These are phyloP conservation scores for Megaleporinus macrocephalus DNA, from an alignment of 2,113 vertebrate species.

Conservation along the genomic window DNA sequence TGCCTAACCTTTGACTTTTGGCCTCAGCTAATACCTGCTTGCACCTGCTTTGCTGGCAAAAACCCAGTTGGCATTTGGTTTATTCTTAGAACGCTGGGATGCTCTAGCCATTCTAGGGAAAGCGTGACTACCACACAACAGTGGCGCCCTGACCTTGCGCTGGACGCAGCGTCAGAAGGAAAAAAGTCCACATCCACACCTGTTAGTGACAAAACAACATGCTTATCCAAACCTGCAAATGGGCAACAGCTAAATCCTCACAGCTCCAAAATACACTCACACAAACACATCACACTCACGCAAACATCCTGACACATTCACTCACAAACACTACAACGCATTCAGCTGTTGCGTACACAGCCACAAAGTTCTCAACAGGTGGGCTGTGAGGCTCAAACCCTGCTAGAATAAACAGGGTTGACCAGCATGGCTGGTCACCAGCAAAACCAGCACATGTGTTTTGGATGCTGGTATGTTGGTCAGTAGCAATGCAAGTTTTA, in stretches of 20 bases:
- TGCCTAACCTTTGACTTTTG: constrained; percentile 3
- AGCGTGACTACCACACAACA: constrained; percentile 16
- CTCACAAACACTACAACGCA: neutral
- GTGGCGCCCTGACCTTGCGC: constrained; percentile 11
- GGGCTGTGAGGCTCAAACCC: neutral
- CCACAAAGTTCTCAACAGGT: constrained; percentile 1
- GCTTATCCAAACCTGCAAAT: constrained; percentile 6
- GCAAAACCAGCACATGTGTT: too few species aligned
- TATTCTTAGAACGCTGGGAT: constrained; percentile 18
- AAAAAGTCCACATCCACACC: constrained; percentile 1
- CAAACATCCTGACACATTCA: constrained; percentile 14
- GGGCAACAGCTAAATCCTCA: neutral
- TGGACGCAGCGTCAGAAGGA: constrained; percentile 12
- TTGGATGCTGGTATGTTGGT: too few species aligned
- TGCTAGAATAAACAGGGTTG: too few species aligned
- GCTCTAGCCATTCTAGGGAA: constrained; percentile 25
- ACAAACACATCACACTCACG: neutral
- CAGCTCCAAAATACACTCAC: neutral
- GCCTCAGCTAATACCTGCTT: constrained; percentile 34
- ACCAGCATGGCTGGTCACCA: too few species aligned
- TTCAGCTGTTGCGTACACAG: constrained; percentile 4
- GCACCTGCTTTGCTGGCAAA: constrained; percentile 27
- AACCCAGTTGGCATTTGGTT: neutral
- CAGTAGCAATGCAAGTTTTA: too few species aligned
- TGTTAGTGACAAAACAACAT: constrained; percentile 32